These are phyloP conservation scores for Polypterus senegalus DNA, from an alignment of 2,113 vertebrate species.

Conservation along the genomic window DNA sequence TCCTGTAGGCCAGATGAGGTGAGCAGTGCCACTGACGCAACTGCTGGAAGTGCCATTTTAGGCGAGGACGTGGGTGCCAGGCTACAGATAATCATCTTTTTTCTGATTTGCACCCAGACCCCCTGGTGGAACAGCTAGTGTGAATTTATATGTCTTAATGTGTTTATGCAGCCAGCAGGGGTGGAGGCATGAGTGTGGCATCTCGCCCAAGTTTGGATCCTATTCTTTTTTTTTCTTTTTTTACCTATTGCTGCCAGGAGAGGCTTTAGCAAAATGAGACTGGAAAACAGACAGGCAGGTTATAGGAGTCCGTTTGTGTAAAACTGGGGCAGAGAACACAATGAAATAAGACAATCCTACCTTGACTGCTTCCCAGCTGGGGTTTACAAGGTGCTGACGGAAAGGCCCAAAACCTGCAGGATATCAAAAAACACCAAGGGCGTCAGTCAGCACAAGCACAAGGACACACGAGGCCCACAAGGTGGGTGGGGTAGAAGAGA, in stretches of 20 bases:
- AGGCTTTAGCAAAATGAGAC: not conserved
- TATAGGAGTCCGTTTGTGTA: not conserved
- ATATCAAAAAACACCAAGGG: slow-evolving; percentile 13
- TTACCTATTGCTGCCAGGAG: not conserved
- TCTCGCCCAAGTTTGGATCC: slow-evolving; percentile 23
- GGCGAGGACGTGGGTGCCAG: too few relatives aligned
- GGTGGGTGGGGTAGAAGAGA: too few relatives aligned
- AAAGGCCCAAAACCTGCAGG: slow-evolving; percentile 67
- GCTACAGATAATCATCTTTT: too few relatives aligned
- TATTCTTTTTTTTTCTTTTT: slow-evolving; percentile 13
- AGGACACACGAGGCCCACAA: too few relatives aligned
- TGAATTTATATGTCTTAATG: too few relatives aligned
- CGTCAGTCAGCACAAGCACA: not conserved
- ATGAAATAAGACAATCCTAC: slow-evolving; percentile 28
- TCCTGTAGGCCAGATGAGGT: too few relatives aligned
- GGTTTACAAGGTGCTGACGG: slow-evolving; percentile 57
- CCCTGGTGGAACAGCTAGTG: too few relatives aligned
- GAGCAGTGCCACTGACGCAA: too few relatives aligned
- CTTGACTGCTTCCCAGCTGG: slow-evolving; percentile 73
- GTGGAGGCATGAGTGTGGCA: not conserved
- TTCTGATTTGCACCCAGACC: too few relatives aligned
- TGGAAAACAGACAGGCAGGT: slow-evolving; percentile 5
- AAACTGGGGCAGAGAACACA: not conserved
- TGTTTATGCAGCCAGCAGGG: too few relatives aligned
- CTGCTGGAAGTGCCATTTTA: too few relatives aligned